Evolutionary conservation across 2,113 vertebrate species (phyloP), one percentile per base, ranked within the genome.

Genomic region (Limanda limanda): DNA sequence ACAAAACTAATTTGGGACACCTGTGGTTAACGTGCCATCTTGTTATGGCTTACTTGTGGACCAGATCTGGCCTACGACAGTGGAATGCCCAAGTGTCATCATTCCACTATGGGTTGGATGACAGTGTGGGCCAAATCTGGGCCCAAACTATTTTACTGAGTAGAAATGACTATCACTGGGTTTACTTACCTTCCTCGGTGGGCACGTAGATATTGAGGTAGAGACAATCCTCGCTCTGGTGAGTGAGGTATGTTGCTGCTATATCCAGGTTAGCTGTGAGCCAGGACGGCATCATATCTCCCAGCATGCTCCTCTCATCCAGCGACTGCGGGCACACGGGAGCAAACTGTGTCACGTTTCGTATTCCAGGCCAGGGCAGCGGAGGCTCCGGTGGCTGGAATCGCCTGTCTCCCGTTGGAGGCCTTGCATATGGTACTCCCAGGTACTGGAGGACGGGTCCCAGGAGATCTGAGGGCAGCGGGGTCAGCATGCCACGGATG

Each of bases 191-290:
- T 61, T 98, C 97, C 79, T 98, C 97, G 0, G 97, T 99, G 87
- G 98, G 98, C 58, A 98, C 96, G 59, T 98, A 99, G 87, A 99
- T 95, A 74, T 99, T 99, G 85, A 98, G 90, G 86, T 96, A 98
- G 6, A 99, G 95, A 79, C 97, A 99, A 84, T 98, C 97, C 86
- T 99, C 97, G 2, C 95, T 98, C 86, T 99, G 97, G 76, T 98
- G 96, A 66, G 97, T 96, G 25, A 98, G 94, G 20, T 97, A 98
- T 0, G 96, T 96, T 52, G 96, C 96, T 23, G 98, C 91, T 14
- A 96, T 98, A 94, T 99, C 97, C 96, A 98, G 83, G 86, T 97
- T 99, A 76, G 97, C 96, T 0, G 97, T 98, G 72, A 98, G 97
- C 97, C 97, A 98, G 40, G 96, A 93, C 0, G 97, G 97, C 63